Base-by-base conservation (phyloP, 1,140 invertebrate species). In the Metopolophium dirhodum region DNA sequence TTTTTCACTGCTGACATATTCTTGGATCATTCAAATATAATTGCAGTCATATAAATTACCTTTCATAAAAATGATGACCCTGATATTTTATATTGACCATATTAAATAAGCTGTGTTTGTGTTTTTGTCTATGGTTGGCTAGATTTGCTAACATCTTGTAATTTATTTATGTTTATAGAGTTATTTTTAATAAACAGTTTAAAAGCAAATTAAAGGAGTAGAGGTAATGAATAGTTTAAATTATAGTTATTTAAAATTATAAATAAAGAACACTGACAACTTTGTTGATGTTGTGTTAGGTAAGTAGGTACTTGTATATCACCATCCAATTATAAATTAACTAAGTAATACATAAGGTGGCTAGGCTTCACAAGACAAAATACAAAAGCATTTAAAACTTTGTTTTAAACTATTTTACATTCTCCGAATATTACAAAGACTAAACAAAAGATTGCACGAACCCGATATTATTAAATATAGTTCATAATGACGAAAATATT, bases 311-410 rank as follows among this genome's bases (percentile, higher is more conserved):
- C n/a, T 35, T n/a, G 45, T 47, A 49, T 88, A 35, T 89, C 35
- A 54, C 49, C 87, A 35, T 49, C 22, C 49, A 89, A 89, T 89
- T 57, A 89, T 57, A 89, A 89, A 89, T 8, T 89, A 37, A 89
- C 49, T 54, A 89, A 54, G 49, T 37, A 51, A 89, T 49, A 54
- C 45, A 45, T 89, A 89, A 89, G 49, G 47, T 0, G 41, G 14
- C 8, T 89, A 9, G 87, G 87, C 35, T 22, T n/a, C 14, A 30
- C 37, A 45, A 77, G 11, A 77, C 47, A 91, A 30, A 68, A 77
- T 91, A 77, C n/a, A 91, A 91, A 47, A 77, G 37, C 90, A n/a
- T 91, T 82, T 68, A 91, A 91, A 91, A 91, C 57, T 91, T 91
- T 91, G 61, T 82, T 77, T n/a, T 68, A 77, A 91, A 77, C 90